phyloP scores from a whole-genome alignment of 2,888 invertebrate species.

The Watsonalla binaria region DNA sequence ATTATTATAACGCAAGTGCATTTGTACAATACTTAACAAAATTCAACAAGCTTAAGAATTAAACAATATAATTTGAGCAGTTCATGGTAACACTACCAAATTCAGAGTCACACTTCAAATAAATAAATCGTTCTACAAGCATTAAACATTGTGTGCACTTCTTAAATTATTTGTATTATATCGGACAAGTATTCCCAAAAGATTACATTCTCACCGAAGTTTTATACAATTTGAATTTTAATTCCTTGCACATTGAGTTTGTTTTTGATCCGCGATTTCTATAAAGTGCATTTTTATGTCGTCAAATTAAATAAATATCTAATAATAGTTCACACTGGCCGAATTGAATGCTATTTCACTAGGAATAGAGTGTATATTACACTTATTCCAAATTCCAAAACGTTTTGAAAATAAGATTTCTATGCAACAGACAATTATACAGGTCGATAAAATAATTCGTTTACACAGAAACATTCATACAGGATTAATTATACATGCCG shows the following conservation, averaged over 20 bases:
- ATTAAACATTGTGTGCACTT: conserved; percentile 7
- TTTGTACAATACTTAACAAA: conserved; percentile 63
- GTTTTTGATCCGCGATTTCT: not conserved
- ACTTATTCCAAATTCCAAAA: no score
- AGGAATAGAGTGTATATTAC: no score
- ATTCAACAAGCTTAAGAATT: conserved; percentile 2
- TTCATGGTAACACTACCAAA: not conserved
- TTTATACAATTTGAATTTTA: not conserved
- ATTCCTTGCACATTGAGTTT: not conserved
- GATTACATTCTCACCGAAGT: not conserved
- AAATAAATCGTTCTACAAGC: conserved; percentile 13
- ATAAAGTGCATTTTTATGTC: not conserved
- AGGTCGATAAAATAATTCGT: not conserved
- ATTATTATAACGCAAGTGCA: conserved; percentile 48
- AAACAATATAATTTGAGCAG: conserved; percentile 1
- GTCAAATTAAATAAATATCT: not conserved
- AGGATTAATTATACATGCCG: no score
- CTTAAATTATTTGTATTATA: not conserved
- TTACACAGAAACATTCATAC: not conserved
- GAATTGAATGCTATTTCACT: not conserved
- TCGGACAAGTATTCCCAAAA: not conserved
- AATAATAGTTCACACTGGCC: not conserved
- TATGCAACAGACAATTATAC: not conserved
- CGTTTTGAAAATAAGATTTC: no score
- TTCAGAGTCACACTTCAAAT: conserved; percentile 8